Evolutionary conservation across 2,113 vertebrate genomes (phyloP).

Genomic region (Rhegmatorhina hoffmannsi): DNA sequence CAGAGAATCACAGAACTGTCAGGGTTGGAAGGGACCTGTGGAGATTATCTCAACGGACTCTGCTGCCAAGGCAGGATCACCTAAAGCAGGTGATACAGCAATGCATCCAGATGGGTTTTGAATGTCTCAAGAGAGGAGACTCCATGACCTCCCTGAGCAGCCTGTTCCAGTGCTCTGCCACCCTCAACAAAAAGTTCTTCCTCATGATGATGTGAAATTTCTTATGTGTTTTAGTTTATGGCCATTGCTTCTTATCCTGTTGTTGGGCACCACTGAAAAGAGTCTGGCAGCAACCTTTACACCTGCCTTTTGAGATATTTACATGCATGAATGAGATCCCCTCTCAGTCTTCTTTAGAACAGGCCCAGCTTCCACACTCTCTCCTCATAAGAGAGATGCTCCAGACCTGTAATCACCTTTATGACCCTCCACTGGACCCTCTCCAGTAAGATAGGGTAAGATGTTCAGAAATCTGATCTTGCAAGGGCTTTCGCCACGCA

Average conservation of each 20-base stretch:
- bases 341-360: not conserved
- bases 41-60: not conserved
- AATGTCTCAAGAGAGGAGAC: not conserved
- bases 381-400: not conserved
- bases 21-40: not conserved
- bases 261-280: fast-evolving
- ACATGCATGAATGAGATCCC: not conserved
- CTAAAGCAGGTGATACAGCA: not conserved
- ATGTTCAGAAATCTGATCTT: not conserved
- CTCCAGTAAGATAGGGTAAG: fast-evolving
- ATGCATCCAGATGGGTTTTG: not conserved
- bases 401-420: not conserved
- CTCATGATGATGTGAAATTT: not conserved
- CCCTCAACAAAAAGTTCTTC: not conserved
- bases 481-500: fast-evolving
- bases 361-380: not conserved
- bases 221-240: not conserved
- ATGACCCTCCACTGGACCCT: not conserved
- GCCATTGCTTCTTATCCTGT: not conserved
- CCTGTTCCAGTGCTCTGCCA: not conserved
- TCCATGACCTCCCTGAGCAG: fast-evolving
- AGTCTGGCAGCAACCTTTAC: not conserved
- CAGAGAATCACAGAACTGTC: not conserved
- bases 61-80: not conserved
- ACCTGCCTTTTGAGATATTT: fast-evolving